Conservation (phyloP, 2,888 invertebrate species). For the Alcis repandata region DNA sequence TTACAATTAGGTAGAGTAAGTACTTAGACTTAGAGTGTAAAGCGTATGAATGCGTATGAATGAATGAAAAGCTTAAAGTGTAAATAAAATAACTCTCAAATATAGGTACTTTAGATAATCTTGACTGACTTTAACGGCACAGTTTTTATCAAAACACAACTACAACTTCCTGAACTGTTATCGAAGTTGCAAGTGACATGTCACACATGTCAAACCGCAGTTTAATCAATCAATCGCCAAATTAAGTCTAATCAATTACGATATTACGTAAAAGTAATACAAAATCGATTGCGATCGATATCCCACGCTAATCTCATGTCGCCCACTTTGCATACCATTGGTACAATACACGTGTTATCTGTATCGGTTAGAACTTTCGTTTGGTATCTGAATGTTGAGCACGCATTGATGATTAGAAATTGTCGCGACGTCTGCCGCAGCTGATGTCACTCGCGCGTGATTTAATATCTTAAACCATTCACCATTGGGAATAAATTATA, state of each 20-base stretch:
- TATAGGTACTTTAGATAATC: too few species aligned
- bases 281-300: conserved; percentile 18
- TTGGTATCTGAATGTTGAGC: conserved; percentile 67
- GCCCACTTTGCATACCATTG: conserved; percentile 52
- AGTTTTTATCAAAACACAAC: background rate
- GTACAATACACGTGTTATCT: conserved; percentile 62
- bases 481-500: background rate
- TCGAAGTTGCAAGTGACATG: background rate
- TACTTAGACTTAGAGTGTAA: too few species aligned
- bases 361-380: conserved; percentile 76
- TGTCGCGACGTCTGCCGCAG: conserved; percentile 59
- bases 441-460: conserved; percentile 67
- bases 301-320: conserved; percentile 41
- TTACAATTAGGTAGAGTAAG: too few species aligned
- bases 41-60: too few species aligned
- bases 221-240: conserved; percentile 3
- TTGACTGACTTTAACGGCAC: background rate
- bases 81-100: too few species aligned
- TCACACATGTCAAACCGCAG: background rate
- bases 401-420: conserved; percentile 77
- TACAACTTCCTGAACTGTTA: background rate
- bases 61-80: too few species aligned
- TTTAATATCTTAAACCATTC: conserved; percentile 17
- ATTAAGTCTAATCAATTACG: conserved; percentile 10
- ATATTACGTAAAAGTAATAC: conserved; percentile 33